These are phyloP conservation scores for Bradypodion pumilum DNA, from an alignment of 2,797 vertebrate genomes.

Conservation along the genomic window DNA sequence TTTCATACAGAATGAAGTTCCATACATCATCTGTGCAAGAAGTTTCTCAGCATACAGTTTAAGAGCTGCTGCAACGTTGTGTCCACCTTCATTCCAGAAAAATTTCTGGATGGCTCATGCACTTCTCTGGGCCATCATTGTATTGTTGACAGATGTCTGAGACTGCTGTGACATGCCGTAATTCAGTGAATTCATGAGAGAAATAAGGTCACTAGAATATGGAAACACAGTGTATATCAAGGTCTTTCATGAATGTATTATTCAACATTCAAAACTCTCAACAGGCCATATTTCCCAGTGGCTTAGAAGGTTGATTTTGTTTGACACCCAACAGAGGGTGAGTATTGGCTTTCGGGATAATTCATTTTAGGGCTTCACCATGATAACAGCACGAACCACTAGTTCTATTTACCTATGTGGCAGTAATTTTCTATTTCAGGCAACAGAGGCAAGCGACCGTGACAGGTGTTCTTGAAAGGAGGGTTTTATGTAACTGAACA, in stretches of 20 bases:
- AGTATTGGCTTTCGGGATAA: neutral
- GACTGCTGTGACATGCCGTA: neutral
- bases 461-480: neutral
- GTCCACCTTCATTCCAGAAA: too few relatives aligned
- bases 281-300: neutral
- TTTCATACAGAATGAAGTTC: too few relatives aligned
- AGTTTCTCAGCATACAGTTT: too few relatives aligned
- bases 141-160: too few relatives aligned
- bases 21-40: too few relatives aligned
- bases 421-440: neutral
- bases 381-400: neutral
- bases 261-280: neutral
- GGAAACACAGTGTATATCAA: too few relatives aligned
- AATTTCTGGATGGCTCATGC: too few relatives aligned
- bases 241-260: neutral
- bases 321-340: neutral
- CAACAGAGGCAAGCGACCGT: neutral
- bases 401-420: neutral
- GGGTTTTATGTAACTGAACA: neutral
- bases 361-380: neutral
- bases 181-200: neutral
- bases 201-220: neutral
- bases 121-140: too few relatives aligned
- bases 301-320: neutral
- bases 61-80: too few relatives aligned